Percentiles rank a stretch among this genome's conserved stretches.
These are phyloP conservation scores for Syrphus vitripennis DNA, from an alignment of 2,888 invertebrate species.

Conservation along the genomic window DNA sequence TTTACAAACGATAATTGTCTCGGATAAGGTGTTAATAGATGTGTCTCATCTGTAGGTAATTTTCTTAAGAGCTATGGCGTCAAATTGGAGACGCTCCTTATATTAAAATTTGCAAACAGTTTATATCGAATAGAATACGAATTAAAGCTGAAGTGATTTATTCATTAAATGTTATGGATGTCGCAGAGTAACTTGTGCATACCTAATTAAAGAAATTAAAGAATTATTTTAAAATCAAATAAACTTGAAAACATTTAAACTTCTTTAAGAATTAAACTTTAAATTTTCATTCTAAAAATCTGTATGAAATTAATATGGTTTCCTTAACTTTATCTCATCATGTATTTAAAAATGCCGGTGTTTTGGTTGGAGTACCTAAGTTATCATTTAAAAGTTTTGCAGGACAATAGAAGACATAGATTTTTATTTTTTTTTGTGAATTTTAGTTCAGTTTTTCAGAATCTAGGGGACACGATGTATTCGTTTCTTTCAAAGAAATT, in stretches of 20 bases:
- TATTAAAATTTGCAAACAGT: slow-evolving; percentile 7
- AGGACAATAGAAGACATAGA: not conserved
- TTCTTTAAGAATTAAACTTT: too few species aligned
- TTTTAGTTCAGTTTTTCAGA: not conserved
- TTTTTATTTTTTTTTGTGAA: not conserved
- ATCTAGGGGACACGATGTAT: not conserved
- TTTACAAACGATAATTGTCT: too few species aligned
- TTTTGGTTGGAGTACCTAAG: too few species aligned
- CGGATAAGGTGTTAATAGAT: slow-evolving; percentile 11
- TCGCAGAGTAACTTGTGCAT: too few species aligned
- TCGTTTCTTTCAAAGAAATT: not conserved
- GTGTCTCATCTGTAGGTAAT: slow-evolving; percentile 19
- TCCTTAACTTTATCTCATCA: not conserved
- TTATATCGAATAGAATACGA: too few species aligned
- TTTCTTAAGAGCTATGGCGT: slow-evolving; percentile 51
- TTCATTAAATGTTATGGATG: not conserved
- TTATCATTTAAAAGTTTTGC: not conserved
- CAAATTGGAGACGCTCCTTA: slow-evolving; percentile 20
- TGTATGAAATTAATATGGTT: not conserved
- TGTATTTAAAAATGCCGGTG: too few species aligned
- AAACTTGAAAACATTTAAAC: too few species aligned
- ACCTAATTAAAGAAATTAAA: too few species aligned
- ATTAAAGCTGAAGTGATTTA: slow-evolving; percentile 20
- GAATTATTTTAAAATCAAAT: too few species aligned
- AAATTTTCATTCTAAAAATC: not conserved